A percentile compares a stretch with the other conserved stretches of the same genome.
phyloP scores from a whole-genome alignment of 2,113 vertebrate genomes.

The Amblyornis subalaris region DNA sequence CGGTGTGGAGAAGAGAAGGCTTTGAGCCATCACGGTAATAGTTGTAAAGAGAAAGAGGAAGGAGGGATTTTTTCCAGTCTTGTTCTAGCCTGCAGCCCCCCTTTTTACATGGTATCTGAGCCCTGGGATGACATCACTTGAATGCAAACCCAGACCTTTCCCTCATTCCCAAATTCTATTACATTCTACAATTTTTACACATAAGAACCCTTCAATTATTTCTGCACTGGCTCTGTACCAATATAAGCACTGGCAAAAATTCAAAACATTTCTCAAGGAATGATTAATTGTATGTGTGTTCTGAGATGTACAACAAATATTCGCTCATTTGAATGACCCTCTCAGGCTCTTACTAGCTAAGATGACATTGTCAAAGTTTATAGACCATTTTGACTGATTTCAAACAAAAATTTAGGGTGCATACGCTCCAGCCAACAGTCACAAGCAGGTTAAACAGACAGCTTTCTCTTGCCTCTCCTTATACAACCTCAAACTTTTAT shows the following conservation, averaged over 20 bases:
- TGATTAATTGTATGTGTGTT: background rate
- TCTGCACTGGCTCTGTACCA: conserved; percentile 3
- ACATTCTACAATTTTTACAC: background rate
- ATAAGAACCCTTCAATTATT: background rate
- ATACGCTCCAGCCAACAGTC: background rate
- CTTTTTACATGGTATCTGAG: background rate
- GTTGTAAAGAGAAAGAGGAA: background rate
- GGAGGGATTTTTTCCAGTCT: background rate
- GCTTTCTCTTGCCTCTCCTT: background rate
- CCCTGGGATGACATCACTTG: background rate
- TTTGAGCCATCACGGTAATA: background rate
- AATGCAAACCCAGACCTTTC: background rate
- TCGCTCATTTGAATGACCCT: background rate
- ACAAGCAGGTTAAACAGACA: background rate
- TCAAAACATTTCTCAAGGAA: background rate
- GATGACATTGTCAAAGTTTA: background rate
- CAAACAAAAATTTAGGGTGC: background rate
- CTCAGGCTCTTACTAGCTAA: background rate
- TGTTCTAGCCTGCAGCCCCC: background rate
- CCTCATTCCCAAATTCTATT: background rate
- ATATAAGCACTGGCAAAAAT: conserved; percentile 3
- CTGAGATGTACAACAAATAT: background rate
- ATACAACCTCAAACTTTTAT: background rate
- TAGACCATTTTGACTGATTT: background rate
- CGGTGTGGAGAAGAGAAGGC: background rate